Evolutionary conservation across 2,113 vertebrate species (phyloP), one percentile per base, ranked within the genome.

Genomic region (Lepus timidus): DNA sequence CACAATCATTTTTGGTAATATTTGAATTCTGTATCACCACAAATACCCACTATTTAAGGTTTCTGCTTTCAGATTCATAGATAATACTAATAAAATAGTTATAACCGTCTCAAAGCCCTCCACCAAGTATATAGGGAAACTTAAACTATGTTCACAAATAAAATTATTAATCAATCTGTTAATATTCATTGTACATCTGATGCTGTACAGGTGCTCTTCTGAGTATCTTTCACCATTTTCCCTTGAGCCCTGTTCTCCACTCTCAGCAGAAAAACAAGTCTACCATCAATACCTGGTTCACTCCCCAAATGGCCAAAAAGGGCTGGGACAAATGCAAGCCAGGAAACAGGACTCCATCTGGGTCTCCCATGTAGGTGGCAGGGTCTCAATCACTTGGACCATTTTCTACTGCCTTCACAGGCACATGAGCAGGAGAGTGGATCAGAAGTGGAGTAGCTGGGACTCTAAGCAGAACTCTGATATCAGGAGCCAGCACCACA

Each of bases 31-130:
- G 4, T 36, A 88, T 17, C 61, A 85, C 75, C 13, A 79, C 10
- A 83, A 36, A 4, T 19, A 51, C 51, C 11, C n/a, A 55, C 16
- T 78, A 62, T 85, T 19, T 74, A 71, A 44, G 23, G 1, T 16
- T 79, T 85, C 11, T 74, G 64, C 31, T 71, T 95, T 95, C 39
- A 62, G n/a, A 85, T 31, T 65, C 14, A 58, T 20, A 76, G 78
- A 90, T 64, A 70, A 29, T 78, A 16, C 29, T 58, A 1, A 3
- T 17, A 85, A 71, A 76, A 94, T 86, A 70, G 27, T 91, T 12
- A 16, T 29, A 52, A 9, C 1, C 16, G 74, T 23, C 12, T 55
- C 22, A 62, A 23, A 6, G 51, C 71, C 31, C 27, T 3, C 0
- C 29, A 78, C 58, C 3, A 10, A 51, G 2, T 14, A 51, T 31